Evolutionary conservation across 1,140 invertebrate genomes (phyloP), one percentile per base, ranked within the genome.

Genomic region (Araneus ventricosus): DNA sequence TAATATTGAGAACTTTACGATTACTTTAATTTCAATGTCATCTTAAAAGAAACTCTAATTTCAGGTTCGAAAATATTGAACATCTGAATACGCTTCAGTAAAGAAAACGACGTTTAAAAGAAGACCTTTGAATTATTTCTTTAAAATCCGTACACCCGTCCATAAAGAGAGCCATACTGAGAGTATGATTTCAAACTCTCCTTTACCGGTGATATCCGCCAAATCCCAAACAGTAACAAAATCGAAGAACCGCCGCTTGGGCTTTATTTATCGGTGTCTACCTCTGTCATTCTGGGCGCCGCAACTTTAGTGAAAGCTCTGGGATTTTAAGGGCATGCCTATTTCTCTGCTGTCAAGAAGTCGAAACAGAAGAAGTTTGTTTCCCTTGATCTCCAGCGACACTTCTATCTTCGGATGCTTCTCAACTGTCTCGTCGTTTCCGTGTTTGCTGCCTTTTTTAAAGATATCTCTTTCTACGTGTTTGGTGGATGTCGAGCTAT

Each of bases 331-430:
- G 24, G 14, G 24, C 27, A 27, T 67, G 7, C 10, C 34, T 37
- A 7, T 37, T 80, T 80, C 22, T 80, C 39, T 39, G 39, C 75
- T 41, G 75, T 80, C 75, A n/a, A 37, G 75, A 80, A 80, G 20
- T 80, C 75, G 75, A 80, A 80, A 24, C 14, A 2, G 34, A 39
- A 41, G 22, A 41, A 37, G 75, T 80, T 80, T 39, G 75, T 80
- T 24, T 34, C 22, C 30, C 39, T 80, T 80, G 75, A 80, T 80
- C 75, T 80, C 20, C 14, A 41, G 10, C 30, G 75, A 34, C 75
- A 41, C 39, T 80, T 24, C 75, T 20, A 79, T 79, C 37, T 79
- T 80, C 34, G 30, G 37, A 39, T 17, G 7, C 75, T 37, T 41
- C 39, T 80, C 3, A 67, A 37, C 5, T 75, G 75, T 80, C 24